phyloP scores from a whole-genome alignment of 2,888 invertebrate species.

The Neoscelio sp. region DNA sequence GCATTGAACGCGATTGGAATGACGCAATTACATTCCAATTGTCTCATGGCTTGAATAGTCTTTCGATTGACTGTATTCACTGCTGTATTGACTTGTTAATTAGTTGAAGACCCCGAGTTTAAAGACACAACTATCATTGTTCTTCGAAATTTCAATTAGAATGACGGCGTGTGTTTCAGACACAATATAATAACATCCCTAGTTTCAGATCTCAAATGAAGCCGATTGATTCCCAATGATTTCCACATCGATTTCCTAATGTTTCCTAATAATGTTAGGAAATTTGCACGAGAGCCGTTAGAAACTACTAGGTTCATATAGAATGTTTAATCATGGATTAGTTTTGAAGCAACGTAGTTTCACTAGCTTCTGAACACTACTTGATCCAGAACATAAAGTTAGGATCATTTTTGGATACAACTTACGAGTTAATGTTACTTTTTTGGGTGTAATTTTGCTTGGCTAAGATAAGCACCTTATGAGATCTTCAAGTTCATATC shows the following conservation, averaged over 20 bases:
- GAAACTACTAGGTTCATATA: too few relatives aligned
- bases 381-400: too few relatives aligned
- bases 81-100: conserved; percentile 77
- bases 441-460: conserved; percentile 3
- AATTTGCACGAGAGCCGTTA: too few relatives aligned
- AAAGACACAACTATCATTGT: conserved; percentile 68
- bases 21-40: conserved; percentile 80
- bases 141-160: conserved; percentile 72
- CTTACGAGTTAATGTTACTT: neutral
- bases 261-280: too few relatives aligned
- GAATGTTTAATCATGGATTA: too few relatives aligned
- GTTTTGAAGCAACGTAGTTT: conserved; percentile 25
- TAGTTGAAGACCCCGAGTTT: conserved; percentile 68
- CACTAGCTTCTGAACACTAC: too few relatives aligned
- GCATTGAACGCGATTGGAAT: conserved; percentile 74
- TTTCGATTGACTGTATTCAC: conserved; percentile 71
- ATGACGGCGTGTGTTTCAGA: conserved; percentile 65
- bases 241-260: too few relatives aligned
- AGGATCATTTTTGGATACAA: too few relatives aligned
- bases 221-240: too few relatives aligned
- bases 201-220: neutral
- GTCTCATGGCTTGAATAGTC: conserved; percentile 79
- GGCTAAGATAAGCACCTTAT: conserved; percentile 20
- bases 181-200: conserved; percentile 69
- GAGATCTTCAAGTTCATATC: conserved; percentile 35